Evolutionary conservation across 2,113 vertebrate genomes (phyloP), one percentile per base, ranked within the genome.

Genomic region (Nycticorax nycticorax): DNA sequence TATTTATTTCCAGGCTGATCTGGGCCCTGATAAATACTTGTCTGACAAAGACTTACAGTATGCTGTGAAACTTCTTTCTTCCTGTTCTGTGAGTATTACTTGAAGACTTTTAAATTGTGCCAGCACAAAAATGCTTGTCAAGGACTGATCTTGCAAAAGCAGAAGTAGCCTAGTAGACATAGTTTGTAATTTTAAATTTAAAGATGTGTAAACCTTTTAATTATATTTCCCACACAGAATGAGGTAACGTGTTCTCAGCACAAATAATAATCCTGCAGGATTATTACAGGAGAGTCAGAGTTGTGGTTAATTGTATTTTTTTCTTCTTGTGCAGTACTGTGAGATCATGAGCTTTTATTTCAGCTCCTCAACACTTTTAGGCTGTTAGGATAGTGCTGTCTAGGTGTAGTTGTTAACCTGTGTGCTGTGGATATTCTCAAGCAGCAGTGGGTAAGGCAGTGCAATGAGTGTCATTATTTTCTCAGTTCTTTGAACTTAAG

Each of bases 31-130:
- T 98, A 99, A 99, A 94, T 99, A 99, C 95, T 97, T 99, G 85
- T 98, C 99, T 71, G 99, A 99, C 97, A 99, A 99, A 99, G 99
- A 99, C 96, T 98, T 99, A 63, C 99, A 99, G 97, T 99, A 98
- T 86, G 97, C 98, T 57, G 98, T 99, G 97, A 99, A 99, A 97
- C 98, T 99, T 87, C 98, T 99, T 48, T 98, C 99, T 89, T 98
- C 98, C 67, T 98, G 99, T 92, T 98, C 98, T 85, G 99, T 99
- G 96, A 96, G 99, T 99, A 94, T 35, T 90, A 59, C 53, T 68
- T 89, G 85, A 35, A 85, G 91, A 48, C n/a, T 57, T 85, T 72
- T 39, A 43, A 55, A 73, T n/a, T 83, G 50, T 89, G 53, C 33
- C 53, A 69, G 50, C 43, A n/a, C 26, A 21, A 35, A 66, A 81